Base-by-base conservation (phyloP, 2,888 invertebrate species). In the Pegoplata infirma region DNA sequence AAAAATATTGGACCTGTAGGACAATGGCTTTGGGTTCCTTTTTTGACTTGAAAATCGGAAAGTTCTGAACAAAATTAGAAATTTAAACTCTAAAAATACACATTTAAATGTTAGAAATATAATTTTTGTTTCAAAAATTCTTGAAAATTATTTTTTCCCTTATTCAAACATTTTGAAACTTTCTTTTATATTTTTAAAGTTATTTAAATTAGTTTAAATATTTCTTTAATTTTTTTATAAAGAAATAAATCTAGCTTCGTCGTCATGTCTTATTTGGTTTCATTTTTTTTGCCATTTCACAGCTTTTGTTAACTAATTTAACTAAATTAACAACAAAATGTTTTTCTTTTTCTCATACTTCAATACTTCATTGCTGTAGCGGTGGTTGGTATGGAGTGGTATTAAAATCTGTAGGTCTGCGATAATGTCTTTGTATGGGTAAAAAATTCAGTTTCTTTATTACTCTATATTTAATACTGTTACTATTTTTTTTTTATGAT, bases 261-360 rank as follows among this genome's bases (percentile, higher is more conserved):
- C 44, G 66, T 44, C 64, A 56, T 49, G 47, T 49, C 19, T 49
- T 66, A 58, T 40, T 46, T 1, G 21, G n/a, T 17, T 25, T 17
- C n/a, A 53, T 49, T 51, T 53, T 19, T 46, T 51, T 40, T 32
- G 10, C 32, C 17, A 47, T 64, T 46, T 66, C 14, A 25, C 36
- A 44, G 44, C 68, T 68, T 78, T 78, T 78, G 78, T 78, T 78
- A 78, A 74, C 58, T 59, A 69, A 78, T 78, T 78, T 78, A 74
- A 59, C 64, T 59, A 59, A 78, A 75, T 75, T 75, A 68, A 75
- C 63, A 68, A 75, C 63, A 68, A 68, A 68, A 76, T 23, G 56
- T 75, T 68, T 68, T 49, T 21, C 16, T 47, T 61, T 55, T 67
- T 67, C 59, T 59, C 56, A 51, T 74, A 51, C 12, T 14, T 8